These are phyloP conservation scores for Megaceryle alcyon DNA, from an alignment of 2,797 vertebrate genomes.

Conservation along the genomic window DNA sequence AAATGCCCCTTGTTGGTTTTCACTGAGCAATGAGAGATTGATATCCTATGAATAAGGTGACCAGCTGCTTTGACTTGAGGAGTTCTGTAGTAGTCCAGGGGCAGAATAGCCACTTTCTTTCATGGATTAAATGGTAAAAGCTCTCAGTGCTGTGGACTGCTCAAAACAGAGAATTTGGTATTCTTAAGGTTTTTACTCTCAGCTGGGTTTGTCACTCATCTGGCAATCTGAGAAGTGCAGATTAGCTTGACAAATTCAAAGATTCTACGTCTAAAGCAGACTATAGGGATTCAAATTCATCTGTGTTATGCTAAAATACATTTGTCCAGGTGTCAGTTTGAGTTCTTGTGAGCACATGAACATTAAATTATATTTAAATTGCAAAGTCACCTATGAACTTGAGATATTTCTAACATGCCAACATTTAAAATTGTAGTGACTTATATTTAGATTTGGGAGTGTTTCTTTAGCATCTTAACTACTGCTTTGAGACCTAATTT, in stretches of 20 bases:
- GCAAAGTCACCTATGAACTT: neutral
- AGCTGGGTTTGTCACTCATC: neutral
- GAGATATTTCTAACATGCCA: constrained; percentile 11
- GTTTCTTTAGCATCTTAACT: constrained; percentile 42
- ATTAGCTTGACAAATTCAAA: neutral
- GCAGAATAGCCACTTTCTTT: neutral
- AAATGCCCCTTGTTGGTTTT: neutral
- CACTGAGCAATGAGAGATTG: neutral
- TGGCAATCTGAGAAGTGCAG: neutral
- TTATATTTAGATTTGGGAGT: constrained; percentile 57
- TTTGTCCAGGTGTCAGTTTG: neutral
- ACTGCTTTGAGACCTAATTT: constrained; percentile 4
- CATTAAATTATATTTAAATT: constrained; percentile 15
- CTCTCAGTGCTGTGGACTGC: neutral
- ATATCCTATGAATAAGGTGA: neutral
- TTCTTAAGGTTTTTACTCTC: neutral
- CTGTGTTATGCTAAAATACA: neutral
- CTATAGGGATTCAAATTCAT: neutral
- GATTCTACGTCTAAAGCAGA: neutral
- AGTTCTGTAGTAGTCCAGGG: neutral
- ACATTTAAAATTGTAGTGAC: neutral
- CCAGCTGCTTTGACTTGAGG: neutral
- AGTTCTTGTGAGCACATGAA: neutral
- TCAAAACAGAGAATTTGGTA: neutral
- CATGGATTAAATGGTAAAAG: neutral